Evolutionary conservation across 2,113 vertebrate genomes (phyloP), one percentile per base, ranked within the genome.

Genomic region (Passer domesticus): DNA sequence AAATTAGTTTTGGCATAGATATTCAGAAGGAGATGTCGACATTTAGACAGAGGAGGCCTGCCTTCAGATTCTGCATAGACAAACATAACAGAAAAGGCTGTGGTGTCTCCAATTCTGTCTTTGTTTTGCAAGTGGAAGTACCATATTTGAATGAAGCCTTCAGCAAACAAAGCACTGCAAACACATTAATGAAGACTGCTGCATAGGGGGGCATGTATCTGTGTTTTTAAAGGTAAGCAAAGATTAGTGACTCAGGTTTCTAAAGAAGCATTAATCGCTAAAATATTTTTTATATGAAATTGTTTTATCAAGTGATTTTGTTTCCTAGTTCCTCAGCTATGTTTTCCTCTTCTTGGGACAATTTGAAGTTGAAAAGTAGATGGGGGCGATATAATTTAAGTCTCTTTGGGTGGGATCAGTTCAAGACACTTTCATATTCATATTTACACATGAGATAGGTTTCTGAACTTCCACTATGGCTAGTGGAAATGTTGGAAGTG

Each of bases 1-100:
- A 95, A 95, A 95, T 90, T 68, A 93, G 66, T 88, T 93, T 94
- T 88, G 59, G 49, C 79, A 74, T 74, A 90, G 72, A 80, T 88
- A 90, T 86, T 94, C 72, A 83, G 64, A 89, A 95, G 39, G 55
- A 87, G 82, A 55, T 72, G 69, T 87, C 1, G 11, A 76, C 66
- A 76, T 91, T 95, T 89, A 94, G 60, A 64, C 41, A 90, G 78
- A 85, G 43, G 17, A 95, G 52, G 18, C 9, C 35, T 73, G 79
- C 15, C 23, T 91, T 92, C 83, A 69, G 18, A 55, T 73, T 94
- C 58, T 72, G 14, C 49, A 64, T n/a, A 84, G 56, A 76, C n/a
- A 91, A 95, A 92, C 44, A 33, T 23, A 66, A 35, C 8, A 75
- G 60, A 92, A 90, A 90, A 78, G 6, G 9, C 35, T 78, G 30